Evolutionary conservation across 2,888 invertebrate genomes (phyloP).

Genomic region (Parnassius orleans): DNA sequence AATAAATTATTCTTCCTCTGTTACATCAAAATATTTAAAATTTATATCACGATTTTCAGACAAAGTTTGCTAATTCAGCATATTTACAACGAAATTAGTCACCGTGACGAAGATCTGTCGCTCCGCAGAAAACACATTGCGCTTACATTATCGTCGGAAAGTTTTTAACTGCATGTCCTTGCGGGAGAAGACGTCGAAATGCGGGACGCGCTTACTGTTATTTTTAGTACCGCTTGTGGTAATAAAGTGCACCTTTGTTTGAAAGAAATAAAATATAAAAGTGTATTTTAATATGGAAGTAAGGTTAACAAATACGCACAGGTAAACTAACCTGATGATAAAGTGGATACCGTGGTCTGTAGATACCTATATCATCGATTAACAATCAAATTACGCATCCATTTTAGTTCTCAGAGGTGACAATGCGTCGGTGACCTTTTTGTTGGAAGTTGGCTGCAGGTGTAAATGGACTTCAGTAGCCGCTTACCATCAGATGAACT

Average conservation of each 20-base stretch:
- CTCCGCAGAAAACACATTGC: conserved; percentile 7
- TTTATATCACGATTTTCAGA: not conserved
- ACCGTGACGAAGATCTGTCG: conserved; percentile 11
- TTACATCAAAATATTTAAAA: not conserved
- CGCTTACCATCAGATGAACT: no score
- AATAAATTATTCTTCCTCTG: not conserved
- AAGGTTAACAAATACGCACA: no score
- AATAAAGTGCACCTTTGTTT: not conserved
- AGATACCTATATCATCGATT: no score
- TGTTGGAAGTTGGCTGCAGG: no score
- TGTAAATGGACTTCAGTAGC: no score
- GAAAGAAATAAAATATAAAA: no score
- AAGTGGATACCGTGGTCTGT: no score
- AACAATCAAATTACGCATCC: no score
- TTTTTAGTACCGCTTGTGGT: not conserved
- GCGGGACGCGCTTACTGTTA: not conserved
- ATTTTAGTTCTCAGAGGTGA: no score
- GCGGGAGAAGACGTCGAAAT: not conserved
- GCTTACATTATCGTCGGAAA: conserved; percentile 12
- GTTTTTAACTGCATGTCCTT: conserved; percentile 11
- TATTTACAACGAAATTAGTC: conserved; percentile 9
- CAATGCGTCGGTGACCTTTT: no score
- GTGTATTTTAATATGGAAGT: not conserved
- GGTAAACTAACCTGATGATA: no score
- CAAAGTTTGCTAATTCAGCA: conserved; percentile 5